Base-by-base conservation (phyloP, 2,888 invertebrate species). In the Dioctria rufipes region DNA sequence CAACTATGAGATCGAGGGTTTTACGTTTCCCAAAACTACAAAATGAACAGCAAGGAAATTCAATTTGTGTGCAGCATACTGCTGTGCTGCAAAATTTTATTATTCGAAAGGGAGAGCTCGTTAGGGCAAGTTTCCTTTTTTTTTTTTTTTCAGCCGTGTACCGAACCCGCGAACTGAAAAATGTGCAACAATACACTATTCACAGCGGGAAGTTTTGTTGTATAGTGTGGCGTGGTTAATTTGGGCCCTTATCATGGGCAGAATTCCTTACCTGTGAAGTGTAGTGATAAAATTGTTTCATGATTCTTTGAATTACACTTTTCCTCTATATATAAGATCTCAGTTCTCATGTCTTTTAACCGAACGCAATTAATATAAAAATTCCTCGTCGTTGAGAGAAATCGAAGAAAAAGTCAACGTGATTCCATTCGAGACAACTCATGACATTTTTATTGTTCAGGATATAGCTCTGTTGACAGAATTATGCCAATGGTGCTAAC, bases 381-480 rank as follows among this genome's bases (percentile, higher is more conserved):
- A 67, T 71, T 71, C 54, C 54, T 54, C 71, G 40, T 54, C 71
- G 40, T n/a, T 51, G 5, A 8, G 25, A 49, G 54, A 40, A 71
- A 54, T 46, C 66, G n/a, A 51, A 71, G 39, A 71, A 71, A 71
- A 71, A 71, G 54, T 71, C 71, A 39, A 40, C 46, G 54, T 46
- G 40, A 71, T 46, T 71, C 51, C 49, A 25, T 51, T 71, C 71
- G 54, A 54, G 51, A 54, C 71, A 71, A 11, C 71, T 71, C 71
- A 54, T 71, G 71, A 71, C 71, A 71, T 71, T 75, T 75, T 75
- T 75, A 75, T 75, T 75, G 75, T 75, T 58, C 54, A 66, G 66
- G 66, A 78, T 66, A 78, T 78, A 65, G 66, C 25, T 54, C 40
- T 66, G 79, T 69, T 79, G 79, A 79, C 79, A 79, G 79, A 69